phyloP scores from a whole-genome alignment of 2,113 vertebrate species.

The Brachyhypopomus occidentalis region DNA sequence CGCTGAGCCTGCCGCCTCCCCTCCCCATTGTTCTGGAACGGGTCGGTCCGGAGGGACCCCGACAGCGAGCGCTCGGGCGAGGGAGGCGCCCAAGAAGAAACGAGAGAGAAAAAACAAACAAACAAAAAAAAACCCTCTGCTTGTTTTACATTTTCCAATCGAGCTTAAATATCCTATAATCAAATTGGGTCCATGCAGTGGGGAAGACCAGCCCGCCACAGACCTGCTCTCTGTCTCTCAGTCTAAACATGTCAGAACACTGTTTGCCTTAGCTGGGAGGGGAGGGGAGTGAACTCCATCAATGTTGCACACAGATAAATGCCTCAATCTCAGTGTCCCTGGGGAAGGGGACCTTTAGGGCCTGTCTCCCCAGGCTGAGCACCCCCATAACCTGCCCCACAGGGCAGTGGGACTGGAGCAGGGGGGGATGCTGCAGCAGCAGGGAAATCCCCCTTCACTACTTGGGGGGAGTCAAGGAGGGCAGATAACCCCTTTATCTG shows the following conservation, averaged over 20 bases:
- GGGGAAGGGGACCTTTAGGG: slow-evolving; percentile 34
- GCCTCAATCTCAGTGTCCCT: slow-evolving; percentile 66
- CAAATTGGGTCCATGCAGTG: slow-evolving; percentile 69
- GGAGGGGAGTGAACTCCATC: slow-evolving; percentile 63
- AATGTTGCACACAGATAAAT: slow-evolving; percentile 74
- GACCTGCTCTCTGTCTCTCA: slow-evolving; percentile 75
- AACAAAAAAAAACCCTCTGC: neutral
- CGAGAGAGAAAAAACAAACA: slow-evolving; percentile 16
- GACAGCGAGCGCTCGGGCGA: slow-evolving; percentile 3
- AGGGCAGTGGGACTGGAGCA: neutral
- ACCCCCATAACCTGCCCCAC: slow-evolving; percentile 34
- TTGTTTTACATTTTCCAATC: slow-evolving; percentile 71
- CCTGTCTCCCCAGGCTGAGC: slow-evolving; percentile 23
- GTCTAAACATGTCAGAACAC: slow-evolving; percentile 73
- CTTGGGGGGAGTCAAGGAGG: neutral
- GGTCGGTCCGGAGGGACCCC: slow-evolving; percentile 73
- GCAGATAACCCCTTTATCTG: slow-evolving; percentile 8
- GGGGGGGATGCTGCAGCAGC: neutral
- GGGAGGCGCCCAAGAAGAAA: slow-evolving; percentile 42
- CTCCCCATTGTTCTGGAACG: slow-evolving; percentile 50
- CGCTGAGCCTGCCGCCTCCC: no score
- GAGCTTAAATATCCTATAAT: slow-evolving; percentile 76
- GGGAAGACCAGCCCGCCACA: slow-evolving; percentile 66
- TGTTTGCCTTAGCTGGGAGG: slow-evolving; percentile 74
- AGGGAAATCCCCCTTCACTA: slow-evolving; percentile 11